Evolutionary conservation across 2,113 vertebrate species (phyloP).

Genomic region (Indicator indicator): DNA sequence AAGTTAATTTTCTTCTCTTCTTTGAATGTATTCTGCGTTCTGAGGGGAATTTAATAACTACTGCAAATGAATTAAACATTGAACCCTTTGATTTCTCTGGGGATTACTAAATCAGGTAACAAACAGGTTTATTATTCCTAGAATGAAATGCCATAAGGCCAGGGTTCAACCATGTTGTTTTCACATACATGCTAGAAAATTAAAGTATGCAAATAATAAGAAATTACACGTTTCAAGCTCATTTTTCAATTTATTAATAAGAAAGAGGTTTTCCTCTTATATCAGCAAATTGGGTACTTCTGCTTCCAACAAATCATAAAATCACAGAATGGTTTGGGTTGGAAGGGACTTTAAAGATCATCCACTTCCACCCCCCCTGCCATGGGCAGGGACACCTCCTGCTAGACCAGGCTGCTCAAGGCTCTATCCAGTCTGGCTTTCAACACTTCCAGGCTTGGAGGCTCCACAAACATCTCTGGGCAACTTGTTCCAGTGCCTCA

Average conservation of each 20-base stretch:
- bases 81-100: slow-evolving; percentile 23
- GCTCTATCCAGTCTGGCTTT: no score
- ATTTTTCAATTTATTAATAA: background rate
- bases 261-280: background rate
- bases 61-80: slow-evolving; percentile 8
- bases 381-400: no score
- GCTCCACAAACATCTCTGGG: no score
- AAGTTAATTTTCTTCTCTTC: slow-evolving; percentile 16
- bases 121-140: slow-evolving; percentile 13
- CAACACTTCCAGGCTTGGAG: no score
- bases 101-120: slow-evolving; percentile 14
- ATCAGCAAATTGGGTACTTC: background rate
- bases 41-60: background rate
- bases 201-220: background rate
- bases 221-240: background rate
- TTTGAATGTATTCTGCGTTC: slow-evolving; percentile 25
- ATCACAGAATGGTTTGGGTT: no score
- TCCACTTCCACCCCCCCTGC: no score
- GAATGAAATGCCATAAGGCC: background rate
- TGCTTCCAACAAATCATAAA: background rate
- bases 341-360: no score
- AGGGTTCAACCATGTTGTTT: background rate
- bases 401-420: no score
- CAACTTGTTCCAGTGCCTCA: no score
- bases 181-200: background rate